Conservation (phyloP, 2,113 vertebrate genomes). For the Toxotes chatareus region DNA sequence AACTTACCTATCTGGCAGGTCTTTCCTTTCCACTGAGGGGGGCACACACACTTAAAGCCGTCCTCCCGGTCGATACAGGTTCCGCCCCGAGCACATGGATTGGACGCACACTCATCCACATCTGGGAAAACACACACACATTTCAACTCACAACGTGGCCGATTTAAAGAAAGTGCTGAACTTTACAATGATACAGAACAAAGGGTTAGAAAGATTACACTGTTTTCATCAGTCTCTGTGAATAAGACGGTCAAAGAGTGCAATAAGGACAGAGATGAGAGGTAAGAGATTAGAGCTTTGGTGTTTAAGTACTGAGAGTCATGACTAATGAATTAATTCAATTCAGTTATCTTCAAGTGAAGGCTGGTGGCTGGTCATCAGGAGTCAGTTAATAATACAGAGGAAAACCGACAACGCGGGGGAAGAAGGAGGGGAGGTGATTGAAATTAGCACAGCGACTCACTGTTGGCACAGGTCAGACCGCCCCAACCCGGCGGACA, state of each 20-base stretch:
- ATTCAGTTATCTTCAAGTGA: no score
- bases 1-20: slow-evolving; percentile 95
- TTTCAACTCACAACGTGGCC: not conserved
- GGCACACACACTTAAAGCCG: slow-evolving; percentile 95
- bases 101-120: slow-evolving; percentile 91
- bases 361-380: no score
- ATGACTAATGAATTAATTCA: no score
- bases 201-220: no score
- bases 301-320: no score
- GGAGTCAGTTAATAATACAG: no score
- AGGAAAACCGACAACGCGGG: not conserved
- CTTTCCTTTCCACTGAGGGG: slow-evolving; percentile 93
- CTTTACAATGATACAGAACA: not conserved
- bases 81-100: slow-evolving; percentile 92
- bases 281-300: no score
- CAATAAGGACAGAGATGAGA: no score
- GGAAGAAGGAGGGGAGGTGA: not conserved
- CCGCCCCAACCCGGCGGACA: slow-evolving; percentile 94
- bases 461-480: slow-evolving; percentile 92
- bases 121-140: slow-evolving; percentile 80
- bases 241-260: no score
- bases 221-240: no score
- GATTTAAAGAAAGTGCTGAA: not conserved
- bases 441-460: slow-evolving; percentile 51
- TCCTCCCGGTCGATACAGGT: slow-evolving; percentile 92